Base-by-base conservation (phyloP, 2,888 invertebrate species). In the Aplocera efformata region DNA sequence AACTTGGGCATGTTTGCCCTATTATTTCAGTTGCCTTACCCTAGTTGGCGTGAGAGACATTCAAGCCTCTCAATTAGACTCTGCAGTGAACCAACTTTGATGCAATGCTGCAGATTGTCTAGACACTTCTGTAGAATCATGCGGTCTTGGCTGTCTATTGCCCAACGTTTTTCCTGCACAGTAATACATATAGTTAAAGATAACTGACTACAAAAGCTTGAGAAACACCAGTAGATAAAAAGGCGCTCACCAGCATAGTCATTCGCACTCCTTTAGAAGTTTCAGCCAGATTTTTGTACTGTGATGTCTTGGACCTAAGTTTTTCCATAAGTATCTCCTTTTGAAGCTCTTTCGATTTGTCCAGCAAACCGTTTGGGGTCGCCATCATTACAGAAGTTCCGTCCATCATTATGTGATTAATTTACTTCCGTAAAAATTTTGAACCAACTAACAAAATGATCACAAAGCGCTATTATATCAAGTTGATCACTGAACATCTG, bases 261-360 rank as follows among this genome's bases (percentile, higher is more conserved):
- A 96, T 94, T 58, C 96, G 91, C 56, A 97, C 92, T 58, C 94
- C 93, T 83, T 97, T 97, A 10, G 97, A 94, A 51, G 94, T 94
- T 73, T 98, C 97, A 42, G 91, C 90, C 72, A 97, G 91, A 48
- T 94, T 92, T 81, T 95, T 96, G 59, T 92, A 93, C 56, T 95
- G 95, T 34, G 92, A 90, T 48, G 94, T 91, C 85, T 96, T 96
- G 27, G 95, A 94, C 42, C 97, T 91, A 35, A 98, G 85, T 70
- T 95, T 95, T 73, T 98, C 97, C 97, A 98, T 97, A 48, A 97
- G 88, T 45, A 96, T 91, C 78, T 96, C 95, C 85, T 94, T 91
- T 74, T 96, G 95, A 34, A 88, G 79, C 54, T 88, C 88, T 50
- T 84, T 84, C 21, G 85, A 85, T 64, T 88, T 88, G 53, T 88